Conservation (phyloP, 1,140 invertebrate genomes). For the Plutomurus gul region DNA sequence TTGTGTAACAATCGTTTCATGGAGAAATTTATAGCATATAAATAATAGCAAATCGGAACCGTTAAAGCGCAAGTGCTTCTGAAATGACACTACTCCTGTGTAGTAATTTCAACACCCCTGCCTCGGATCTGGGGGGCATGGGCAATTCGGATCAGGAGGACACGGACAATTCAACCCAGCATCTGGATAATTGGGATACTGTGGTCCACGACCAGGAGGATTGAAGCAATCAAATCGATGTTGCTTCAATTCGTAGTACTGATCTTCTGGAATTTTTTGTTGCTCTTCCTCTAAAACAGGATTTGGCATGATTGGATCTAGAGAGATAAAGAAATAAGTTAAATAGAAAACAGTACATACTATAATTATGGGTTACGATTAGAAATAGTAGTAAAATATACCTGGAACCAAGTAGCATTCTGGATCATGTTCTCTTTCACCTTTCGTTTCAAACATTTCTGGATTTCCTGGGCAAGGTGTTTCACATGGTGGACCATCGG, state of each 20-base stretch:
- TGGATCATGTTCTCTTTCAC: conserved; percentile 45
- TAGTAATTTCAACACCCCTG: too few relatives aligned
- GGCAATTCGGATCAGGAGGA: too few relatives aligned
- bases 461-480: conserved; percentile 53
- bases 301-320: conserved; percentile 40
- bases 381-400: too few relatives aligned
- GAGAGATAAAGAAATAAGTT: not conserved
- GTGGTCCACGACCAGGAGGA: conserved; percentile 37
- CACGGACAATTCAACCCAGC: conserved; percentile 48
- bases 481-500: conserved; percentile 43
- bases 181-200: conserved; percentile 32
- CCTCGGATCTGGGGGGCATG: too few relatives aligned
- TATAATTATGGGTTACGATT: too few relatives aligned
- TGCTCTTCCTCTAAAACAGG: conserved; percentile 42
- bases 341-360: too few relatives aligned
- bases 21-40: too few relatives aligned
- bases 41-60: too few relatives aligned
- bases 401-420: too few relatives aligned
- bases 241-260: conserved; percentile 44
- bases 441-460: conserved; percentile 50
- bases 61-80: too few relatives aligned
- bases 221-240: conserved; percentile 51
- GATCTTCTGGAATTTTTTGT: conserved; percentile 21
- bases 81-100: too few relatives aligned
- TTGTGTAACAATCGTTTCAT: too few relatives aligned